Evolutionary conservation across 1,140 invertebrate species (phyloP), one percentile per base, ranked within the genome.

Genomic region (Drosophila athabasca): DNA sequence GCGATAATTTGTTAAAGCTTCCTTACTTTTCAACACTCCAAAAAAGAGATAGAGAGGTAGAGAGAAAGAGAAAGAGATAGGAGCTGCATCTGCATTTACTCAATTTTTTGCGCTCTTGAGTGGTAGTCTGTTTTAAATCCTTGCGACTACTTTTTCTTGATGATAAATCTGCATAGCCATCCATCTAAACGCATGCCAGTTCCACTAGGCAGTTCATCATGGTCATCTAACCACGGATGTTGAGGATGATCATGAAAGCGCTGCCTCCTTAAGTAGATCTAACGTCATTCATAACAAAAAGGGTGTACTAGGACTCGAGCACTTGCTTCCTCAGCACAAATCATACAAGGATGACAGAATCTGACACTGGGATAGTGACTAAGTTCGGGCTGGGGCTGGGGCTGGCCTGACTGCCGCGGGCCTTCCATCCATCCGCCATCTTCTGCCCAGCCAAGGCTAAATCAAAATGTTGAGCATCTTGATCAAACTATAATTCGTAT

Each of bases 1-100:
- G 84, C 89, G 89, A 89, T 90, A 91, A 91, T 91, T 91, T 91
- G 89, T 90, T 90, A 90, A 90, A 81, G 85, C 90, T 91, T 91
- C 90, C 87, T 90, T 91, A 90, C 90, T 91, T 90, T 90, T 91
- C 90, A 91, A 90, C 90, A 91, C 90, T 84, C 75, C 45, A 31
- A 52, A 49, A 48, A 46, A 41, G 13, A 53, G 41, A 35, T 15
- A 15, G 15, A 31, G 8, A 31, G 19, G 41, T 13, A 24, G 11
- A 35, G 7, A 29, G 29, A 58, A 1, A 17, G 26, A 9, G 24
- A 46, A 19, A 58, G 22, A 54, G n/a, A 35, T 3, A 35, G 3
- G 8, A 35, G 31, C 31, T 35, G 7, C 29, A 9, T 31, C 31
- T 35, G 31, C 31, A 9, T 35, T 3, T 35, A 35, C 31, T 11